Conservation (phyloP, 2,113 vertebrate genomes). For the Muscicapa adusta region DNA sequence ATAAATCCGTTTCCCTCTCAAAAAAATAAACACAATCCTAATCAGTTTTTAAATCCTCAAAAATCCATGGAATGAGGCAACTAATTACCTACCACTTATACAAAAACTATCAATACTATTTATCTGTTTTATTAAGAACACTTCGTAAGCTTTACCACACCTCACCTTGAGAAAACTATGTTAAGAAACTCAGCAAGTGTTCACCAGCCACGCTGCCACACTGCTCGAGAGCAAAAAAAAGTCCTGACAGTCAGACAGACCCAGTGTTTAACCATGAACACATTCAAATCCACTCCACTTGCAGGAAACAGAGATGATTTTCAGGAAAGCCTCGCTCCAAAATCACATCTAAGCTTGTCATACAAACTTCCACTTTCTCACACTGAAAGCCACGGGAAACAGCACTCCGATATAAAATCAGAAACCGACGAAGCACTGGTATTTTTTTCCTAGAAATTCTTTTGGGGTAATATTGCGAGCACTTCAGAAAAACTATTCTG, state of each 20-base stretch:
- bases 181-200: not conserved
- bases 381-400: not conserved
- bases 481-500: not conserved
- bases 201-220: not conserved
- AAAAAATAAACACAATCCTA: not conserved
- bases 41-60: not conserved
- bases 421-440: not conserved
- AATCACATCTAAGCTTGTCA: not conserved
- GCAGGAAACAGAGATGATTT: not conserved
- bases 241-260: not conserved
- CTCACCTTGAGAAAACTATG: not conserved
- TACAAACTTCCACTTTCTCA: not conserved
- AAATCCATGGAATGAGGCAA: not conserved
- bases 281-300: not conserved
- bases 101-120: not conserved
- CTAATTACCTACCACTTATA: not conserved
- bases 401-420: not conserved
- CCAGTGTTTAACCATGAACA: not conserved
- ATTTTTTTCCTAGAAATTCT: too few species aligned
- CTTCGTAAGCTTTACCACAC: not conserved
- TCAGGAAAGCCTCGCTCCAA: not conserved
- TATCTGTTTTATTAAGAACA: not conserved
- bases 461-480: fast-evolving
- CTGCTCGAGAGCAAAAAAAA: not conserved
- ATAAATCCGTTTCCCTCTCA: not conserved